Base-by-base conservation (phyloP, 2,888 invertebrate genomes). In the Laspeyria flexula region DNA sequence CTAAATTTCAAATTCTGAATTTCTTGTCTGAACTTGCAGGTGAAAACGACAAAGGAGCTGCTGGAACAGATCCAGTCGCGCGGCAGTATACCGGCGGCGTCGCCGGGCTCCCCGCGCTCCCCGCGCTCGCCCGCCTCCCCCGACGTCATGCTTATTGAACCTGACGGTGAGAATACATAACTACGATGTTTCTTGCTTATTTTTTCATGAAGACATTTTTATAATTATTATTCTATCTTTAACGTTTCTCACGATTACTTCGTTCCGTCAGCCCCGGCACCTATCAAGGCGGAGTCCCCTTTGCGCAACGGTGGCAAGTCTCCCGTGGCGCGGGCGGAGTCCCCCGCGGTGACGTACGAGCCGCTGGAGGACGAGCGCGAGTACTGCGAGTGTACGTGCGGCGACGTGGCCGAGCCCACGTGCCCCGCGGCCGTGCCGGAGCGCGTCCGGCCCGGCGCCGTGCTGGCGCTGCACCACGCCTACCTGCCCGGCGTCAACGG, bases 11-110 rank as follows among this genome's bases (percentile, higher is more conserved):
- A 18, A 1, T 4, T 7, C 13, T 33, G 1, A 2, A 25, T 10
- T 3, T 6, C 1, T 4, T 10, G n/a, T 38, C 1, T 13, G 0
- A 25, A 11, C 3, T 29, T 74, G 0, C 78, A 92, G 91, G 90
- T 91, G 54, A 91, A 90, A 55, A 92, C 91, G 39, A 97, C 97
- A 0, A 95, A 96, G 77, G 96, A 97, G 83, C 87, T 97, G 46
- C 90, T 97, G 53, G 96, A 96, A 44, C 95, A 96, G 83, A 93
- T 97, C 68, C 95, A 95, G 85, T 93, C 93, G 29, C 94, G 94
- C 62, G 91, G 94, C 81, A 79, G 79, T 52, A 81, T 71, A 69
- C 81, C 79, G 58, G 63, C 77, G 27, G 65, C 71, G 52, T 63
- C 75, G 43, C 64, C 77, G 43, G 41, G 58, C 45, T 49, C 73